Conservation (phyloP, 1,140 invertebrate genomes). For the Trinorchestia longiramus region DNA sequence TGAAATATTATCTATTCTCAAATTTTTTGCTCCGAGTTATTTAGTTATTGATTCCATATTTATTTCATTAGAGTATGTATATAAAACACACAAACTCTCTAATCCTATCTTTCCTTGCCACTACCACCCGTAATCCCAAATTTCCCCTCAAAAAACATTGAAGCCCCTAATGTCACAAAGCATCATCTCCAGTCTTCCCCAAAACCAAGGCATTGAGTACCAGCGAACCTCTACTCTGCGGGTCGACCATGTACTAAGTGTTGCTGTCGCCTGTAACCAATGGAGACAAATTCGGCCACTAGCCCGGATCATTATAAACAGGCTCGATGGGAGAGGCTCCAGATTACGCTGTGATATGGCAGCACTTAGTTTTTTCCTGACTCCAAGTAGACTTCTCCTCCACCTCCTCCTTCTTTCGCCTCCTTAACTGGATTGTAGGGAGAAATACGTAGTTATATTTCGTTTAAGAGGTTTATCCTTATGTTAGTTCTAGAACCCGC, state of each 20-base stretch:
- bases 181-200: background rate
- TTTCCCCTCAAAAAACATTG: background rate
- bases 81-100: background rate
- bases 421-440: background rate
- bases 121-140: background rate
- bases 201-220: background rate
- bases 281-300: constrained; percentile 22
- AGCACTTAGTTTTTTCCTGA: constrained; percentile 23
- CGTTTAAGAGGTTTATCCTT: too few relatives aligned
- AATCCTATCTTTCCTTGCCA: background rate
- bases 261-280: constrained; percentile 36
- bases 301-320: constrained; percentile 13
- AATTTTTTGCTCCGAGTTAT: background rate
- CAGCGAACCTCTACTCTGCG: background rate
- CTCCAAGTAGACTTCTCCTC: background rate
- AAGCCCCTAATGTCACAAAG: background rate
- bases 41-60: background rate
- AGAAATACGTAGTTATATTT: background rate
- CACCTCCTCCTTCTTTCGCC: background rate
- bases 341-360: constrained; percentile 14
- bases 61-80: background rate
- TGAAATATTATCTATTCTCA: background rate
- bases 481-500: too few relatives aligned
- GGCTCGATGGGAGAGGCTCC: background rate
- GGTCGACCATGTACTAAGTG: background rate